Base-by-base conservation (phyloP, 1,140 invertebrate species). In the Pseudomyrmex cubaensis region DNA sequence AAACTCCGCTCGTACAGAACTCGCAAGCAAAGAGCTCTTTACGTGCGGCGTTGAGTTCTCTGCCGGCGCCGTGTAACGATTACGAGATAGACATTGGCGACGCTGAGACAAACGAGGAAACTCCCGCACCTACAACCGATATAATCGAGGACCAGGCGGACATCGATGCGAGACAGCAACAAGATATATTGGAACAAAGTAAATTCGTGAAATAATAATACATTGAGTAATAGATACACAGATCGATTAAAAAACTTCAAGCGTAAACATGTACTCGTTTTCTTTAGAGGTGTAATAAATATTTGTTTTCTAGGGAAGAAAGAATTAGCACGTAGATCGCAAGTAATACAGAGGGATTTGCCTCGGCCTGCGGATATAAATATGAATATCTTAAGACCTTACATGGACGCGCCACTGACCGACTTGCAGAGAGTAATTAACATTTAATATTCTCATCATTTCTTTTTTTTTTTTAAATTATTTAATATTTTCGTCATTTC, bases 81-180 rank as follows among this genome's bases (percentile, higher is more conserved):
- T 99, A 99, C 94, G 99, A 99, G 94, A 99, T 99, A 92, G 98
- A 99, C 59, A 97, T 99, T 10, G 98, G 98, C 0, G 98, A 99
- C 84, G 96, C 97, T 56, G 98, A 98, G 87, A 94, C 95, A 35
- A 95, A 95, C 13, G 95, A 96, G 77, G 95, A 95, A 2, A 94
- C 94, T 50, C 92, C 88, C 15, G 89, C 92, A 0, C 89, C 95
- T 7, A 86, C 92, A 8, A 92, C 92, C n/a, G 90, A 94, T 9
- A 91, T 94, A 0, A 91, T 97, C 1, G 97, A 98, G 90, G 98
- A 99, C 94, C 98, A 99, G 93, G 97, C 98, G 0, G 98, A 99
- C 93, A 93, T 98, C 0, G 98, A 99, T 93, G 96, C 96, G 0
- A 94, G 96, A 63, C 90, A 94, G 76, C 94, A 96, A 62, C 95